phyloP scores from a whole-genome alignment of 2,888 invertebrate species.

The Scrobipalpa atriplicella region DNA sequence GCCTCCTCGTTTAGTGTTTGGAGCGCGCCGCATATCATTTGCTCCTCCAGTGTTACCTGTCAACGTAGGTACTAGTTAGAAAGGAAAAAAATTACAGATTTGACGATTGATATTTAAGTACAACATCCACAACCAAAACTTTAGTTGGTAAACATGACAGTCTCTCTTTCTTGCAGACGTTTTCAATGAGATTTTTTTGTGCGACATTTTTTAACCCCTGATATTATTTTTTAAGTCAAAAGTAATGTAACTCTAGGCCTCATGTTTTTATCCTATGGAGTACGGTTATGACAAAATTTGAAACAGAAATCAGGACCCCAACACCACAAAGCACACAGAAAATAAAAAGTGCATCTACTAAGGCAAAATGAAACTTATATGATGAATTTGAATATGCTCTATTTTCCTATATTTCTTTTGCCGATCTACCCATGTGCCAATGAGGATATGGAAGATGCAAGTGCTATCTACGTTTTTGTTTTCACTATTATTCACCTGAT shows the following conservation, averaged over 20 bases:
- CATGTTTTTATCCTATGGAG: no score
- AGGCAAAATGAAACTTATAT: no score
- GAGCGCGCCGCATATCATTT: conserved; percentile 96
- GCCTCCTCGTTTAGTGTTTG: conserved; percentile 97
- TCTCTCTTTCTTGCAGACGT: no score
- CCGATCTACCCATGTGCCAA: background rate
- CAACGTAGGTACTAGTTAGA: background rate
- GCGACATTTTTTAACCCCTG: no score
- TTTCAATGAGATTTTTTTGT: no score
- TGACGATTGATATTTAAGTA: no score
- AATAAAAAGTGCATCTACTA: no score
- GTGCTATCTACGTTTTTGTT: conserved; percentile 12
- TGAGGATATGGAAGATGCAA: background rate
- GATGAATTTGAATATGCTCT: background rate
- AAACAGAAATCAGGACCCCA: no score
- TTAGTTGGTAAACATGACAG: background rate
- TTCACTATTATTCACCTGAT: conserved; percentile 76
- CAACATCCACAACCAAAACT: background rate
- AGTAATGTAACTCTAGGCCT: no score
- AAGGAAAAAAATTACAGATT: background rate
- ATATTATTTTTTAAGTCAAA: no score
- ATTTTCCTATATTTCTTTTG: background rate
- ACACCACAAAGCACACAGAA: no score
- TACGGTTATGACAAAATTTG: no score
- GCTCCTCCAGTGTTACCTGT: conserved; percentile 96